These are phyloP conservation scores for Ceriagrion tenellum DNA, from an alignment of 2,888 invertebrate species.

Conservation along the genomic window DNA sequence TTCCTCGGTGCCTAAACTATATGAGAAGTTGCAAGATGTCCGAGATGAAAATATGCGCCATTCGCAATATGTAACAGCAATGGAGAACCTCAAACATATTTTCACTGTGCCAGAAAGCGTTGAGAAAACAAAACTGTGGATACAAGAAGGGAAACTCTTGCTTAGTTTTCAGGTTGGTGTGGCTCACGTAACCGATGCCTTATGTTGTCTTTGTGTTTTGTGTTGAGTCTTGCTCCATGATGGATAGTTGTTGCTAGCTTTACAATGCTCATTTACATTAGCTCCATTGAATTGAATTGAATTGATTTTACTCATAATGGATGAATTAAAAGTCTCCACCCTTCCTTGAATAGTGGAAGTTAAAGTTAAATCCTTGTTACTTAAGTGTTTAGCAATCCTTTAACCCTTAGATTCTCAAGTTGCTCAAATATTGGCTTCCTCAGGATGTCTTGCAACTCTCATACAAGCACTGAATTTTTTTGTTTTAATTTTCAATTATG, in stretches of 20 bases:
- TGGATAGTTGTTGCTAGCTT: not conserved
- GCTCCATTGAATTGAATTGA: no score
- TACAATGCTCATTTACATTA: not conserved
- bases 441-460: no score
- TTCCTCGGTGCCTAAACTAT: slow-evolving; percentile 88
- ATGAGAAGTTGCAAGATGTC: slow-evolving; percentile 89
- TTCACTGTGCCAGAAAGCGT: slow-evolving; percentile 98
- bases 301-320: no score
- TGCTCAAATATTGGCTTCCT: no score
- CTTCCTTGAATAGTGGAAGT: no score
- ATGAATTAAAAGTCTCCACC: no score
- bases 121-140: slow-evolving; percentile 95
- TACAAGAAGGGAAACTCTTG: slow-evolving; percentile 95
- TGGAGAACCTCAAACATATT: slow-evolving; percentile 98
- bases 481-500: no score
- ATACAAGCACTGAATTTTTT: no score
- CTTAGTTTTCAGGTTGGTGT: slow-evolving; percentile 91
- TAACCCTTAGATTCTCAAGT: no score
- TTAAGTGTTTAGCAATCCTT: no score
- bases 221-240: not conserved
- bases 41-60: slow-evolving; percentile 96
- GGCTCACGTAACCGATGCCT: slow-evolving; percentile 21
- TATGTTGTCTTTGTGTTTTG: not conserved
- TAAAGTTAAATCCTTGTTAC: no score
- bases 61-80: slow-evolving; percentile 98